These are phyloP conservation scores for Cinara cedri DNA, from an alignment of 2,888 invertebrate genomes.

Conservation along the genomic window DNA sequence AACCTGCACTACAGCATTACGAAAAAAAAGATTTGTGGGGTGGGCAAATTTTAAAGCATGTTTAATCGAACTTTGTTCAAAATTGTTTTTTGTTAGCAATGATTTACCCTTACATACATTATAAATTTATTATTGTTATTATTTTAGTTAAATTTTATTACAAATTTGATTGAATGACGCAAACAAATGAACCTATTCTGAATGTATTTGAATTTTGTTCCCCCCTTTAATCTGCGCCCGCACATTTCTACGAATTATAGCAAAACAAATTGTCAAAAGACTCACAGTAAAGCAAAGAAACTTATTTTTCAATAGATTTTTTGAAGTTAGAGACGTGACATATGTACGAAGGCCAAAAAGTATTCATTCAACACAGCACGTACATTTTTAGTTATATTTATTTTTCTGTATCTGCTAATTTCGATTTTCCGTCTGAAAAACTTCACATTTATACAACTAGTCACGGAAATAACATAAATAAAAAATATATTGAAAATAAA, in stretches of 20 bases:
- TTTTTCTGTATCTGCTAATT: slow-evolving; percentile 42
- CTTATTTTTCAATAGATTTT: slow-evolving; percentile 42
- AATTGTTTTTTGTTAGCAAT: no score
- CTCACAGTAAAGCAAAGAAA: slow-evolving; percentile 19
- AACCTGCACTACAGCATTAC: no score
- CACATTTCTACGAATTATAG: slow-evolving; percentile 25
- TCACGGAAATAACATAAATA: slow-evolving; percentile 44
- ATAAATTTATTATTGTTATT: no score
- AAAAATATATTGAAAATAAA: slow-evolving; percentile 11
- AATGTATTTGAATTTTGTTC: no score
- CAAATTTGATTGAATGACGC: no score
- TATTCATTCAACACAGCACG: slow-evolving; percentile 38
- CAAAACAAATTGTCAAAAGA: slow-evolving; percentile 44
- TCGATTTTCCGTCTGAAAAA: slow-evolving; percentile 34
- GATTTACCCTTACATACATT: no score
- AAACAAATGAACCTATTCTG: no score
- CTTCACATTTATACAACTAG: slow-evolving; percentile 28
- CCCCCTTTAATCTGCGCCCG: no score
- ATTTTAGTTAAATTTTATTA: no score
- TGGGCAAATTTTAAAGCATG: no score
- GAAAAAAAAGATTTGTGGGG: no score
- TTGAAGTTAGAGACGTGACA: slow-evolving; percentile 29
- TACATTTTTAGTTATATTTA: slow-evolving; percentile 37
- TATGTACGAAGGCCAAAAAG: slow-evolving; percentile 31
- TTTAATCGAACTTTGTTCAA: no score